These are phyloP conservation scores for Aethes cnicana DNA, from an alignment of 2,888 invertebrate species.

Conservation along the genomic window DNA sequence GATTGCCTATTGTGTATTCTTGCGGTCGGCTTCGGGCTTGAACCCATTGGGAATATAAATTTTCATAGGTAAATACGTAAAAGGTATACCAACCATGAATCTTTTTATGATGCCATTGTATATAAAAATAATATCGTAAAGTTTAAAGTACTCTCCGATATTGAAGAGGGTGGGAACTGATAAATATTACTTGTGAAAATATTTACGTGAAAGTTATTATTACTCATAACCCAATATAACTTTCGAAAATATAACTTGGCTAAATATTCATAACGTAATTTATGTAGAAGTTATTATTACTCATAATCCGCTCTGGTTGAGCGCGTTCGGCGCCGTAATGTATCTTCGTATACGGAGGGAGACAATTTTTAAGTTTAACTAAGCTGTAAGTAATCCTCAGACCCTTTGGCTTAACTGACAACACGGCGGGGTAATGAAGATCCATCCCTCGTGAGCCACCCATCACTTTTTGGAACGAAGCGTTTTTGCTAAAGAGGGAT, in stretches of 20 bases:
- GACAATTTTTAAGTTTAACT: slow-evolving; percentile 67
- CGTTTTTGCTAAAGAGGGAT: slow-evolving; percentile 83
- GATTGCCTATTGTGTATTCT: slow-evolving; percentile 75
- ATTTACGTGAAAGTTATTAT: slow-evolving; percentile 22
- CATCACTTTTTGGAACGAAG: slow-evolving; percentile 81
- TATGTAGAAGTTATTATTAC: slow-evolving; percentile 22
- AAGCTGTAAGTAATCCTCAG: slow-evolving; percentile 71
- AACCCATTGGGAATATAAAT: slow-evolving; percentile 75
- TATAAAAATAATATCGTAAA: slow-evolving; percentile 58
- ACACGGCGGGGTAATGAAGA: slow-evolving; percentile 79
- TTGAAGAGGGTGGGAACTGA: slow-evolving; percentile 48
- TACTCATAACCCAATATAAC: slow-evolving; percentile 23
- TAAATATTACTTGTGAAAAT: slow-evolving; percentile 17
- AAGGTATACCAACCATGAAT: slow-evolving; percentile 67
- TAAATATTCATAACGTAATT: slow-evolving; percentile 22
- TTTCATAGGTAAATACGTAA: slow-evolving; percentile 74
- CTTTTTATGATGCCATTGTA: slow-evolving; percentile 67
- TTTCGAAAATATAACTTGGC: slow-evolving; percentile 39
- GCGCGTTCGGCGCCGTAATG: not conserved
- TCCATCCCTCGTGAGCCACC: slow-evolving; percentile 76
- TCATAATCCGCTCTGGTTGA: slow-evolving; percentile 12
- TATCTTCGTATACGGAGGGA: slow-evolving; percentile 5
- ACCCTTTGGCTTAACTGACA: slow-evolving; percentile 78
- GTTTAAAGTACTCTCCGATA: slow-evolving; percentile 36
- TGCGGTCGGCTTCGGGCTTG: slow-evolving; percentile 63